phyloP scores from a whole-genome alignment of 2,888 invertebrate genomes.

The Agrochola lota region DNA sequence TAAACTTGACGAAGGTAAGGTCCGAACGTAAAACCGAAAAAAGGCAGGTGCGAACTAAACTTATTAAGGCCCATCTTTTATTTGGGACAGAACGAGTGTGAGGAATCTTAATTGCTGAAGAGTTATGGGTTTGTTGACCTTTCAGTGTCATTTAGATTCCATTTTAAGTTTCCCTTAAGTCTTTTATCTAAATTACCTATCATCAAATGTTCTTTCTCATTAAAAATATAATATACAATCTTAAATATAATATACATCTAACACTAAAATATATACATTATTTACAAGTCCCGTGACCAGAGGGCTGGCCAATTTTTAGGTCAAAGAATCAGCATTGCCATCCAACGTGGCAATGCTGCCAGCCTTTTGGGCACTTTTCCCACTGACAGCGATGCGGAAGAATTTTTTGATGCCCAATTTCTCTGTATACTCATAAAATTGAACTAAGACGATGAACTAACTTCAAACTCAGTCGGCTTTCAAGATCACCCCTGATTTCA shows the following conservation, averaged over 20 bases:
- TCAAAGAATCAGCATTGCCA: too few species aligned
- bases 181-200: neutral
- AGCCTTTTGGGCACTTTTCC: too few species aligned
- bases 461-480: neutral
- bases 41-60: slow-evolving; percentile 39
- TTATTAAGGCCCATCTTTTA: slow-evolving; percentile 31
- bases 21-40: slow-evolving; percentile 49
- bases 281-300: too few species aligned
- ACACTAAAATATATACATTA: too few species aligned
- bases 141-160: neutral
- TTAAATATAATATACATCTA: too few species aligned
- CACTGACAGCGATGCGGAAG: too few species aligned
- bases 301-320: too few species aligned
- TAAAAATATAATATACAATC: too few species aligned
- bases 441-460: neutral
- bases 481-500: neutral
- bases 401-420: too few species aligned
- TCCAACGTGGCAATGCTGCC: too few species aligned
- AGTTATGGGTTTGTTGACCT: slow-evolving; percentile 11
- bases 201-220: too few species aligned
- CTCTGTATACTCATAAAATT: neutral
- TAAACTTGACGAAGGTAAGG: slow-evolving; percentile 78
- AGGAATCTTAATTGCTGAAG: slow-evolving; percentile 44
- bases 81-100: slow-evolving; percentile 29
- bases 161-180: neutral